A percentile compares a stretch with the other conserved stretches of the same genome.
Conservation (phyloP, 2,888 invertebrate genomes). For the Synergus umbraculus region DNA sequence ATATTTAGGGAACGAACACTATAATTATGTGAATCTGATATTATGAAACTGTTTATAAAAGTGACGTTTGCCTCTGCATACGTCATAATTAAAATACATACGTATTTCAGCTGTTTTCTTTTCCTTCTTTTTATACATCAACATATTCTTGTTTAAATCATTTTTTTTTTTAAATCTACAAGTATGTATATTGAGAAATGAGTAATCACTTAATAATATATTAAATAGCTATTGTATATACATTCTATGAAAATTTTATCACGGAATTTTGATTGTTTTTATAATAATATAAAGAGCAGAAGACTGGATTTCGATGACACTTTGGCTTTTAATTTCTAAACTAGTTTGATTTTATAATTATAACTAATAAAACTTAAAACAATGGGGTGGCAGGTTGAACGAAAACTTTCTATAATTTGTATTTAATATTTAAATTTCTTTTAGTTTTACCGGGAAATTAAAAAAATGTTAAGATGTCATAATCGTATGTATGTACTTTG, state of each 20-base stretch:
- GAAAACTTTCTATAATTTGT: neutral
- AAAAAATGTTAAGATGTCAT: too few relatives aligned
- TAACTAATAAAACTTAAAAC: neutral
- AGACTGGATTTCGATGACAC: neutral
- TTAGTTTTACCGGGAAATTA: too few relatives aligned
- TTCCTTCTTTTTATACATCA: neutral
- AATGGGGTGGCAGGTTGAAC: too few relatives aligned
- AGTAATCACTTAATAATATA: too few relatives aligned
- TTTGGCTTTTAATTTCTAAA: neutral
- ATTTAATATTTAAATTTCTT: neutral
- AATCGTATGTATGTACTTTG: neutral
- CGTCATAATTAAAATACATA: conserved; percentile 7
- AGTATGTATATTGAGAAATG: neutral
- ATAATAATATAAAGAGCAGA: neutral
- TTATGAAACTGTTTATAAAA: conserved; percentile 34
- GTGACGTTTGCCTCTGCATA: conserved; percentile 10
- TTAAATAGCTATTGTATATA: neutral
- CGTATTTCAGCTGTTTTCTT: neutral
- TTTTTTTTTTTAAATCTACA: neutral
- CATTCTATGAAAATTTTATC: neutral
- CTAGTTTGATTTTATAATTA: neutral
- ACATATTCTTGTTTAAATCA: neutral
- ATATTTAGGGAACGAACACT: conserved; percentile 33
- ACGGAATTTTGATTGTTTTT: neutral
- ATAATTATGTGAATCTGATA: conserved; percentile 16